Evolutionary conservation across 2,113 vertebrate genomes (phyloP).

Genomic region (Pachycephala philippinensis): DNA sequence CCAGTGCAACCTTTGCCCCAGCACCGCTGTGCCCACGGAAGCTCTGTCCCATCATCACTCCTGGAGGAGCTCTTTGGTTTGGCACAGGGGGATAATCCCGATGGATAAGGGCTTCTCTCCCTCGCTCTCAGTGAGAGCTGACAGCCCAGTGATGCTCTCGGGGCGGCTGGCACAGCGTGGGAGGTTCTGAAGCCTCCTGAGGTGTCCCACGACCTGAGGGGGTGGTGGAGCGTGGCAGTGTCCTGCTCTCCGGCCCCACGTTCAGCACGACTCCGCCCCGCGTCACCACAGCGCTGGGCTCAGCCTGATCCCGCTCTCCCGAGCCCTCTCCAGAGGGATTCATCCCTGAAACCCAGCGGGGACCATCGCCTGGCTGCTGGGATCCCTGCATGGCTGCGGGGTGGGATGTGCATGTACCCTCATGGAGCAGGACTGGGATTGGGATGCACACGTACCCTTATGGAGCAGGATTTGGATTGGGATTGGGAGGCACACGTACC

Average conservation of each 20-base stretch:
- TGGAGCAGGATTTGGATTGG: neutral
- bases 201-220: neutral
- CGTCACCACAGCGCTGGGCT: neutral
- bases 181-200: neutral
- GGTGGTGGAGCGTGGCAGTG: neutral
- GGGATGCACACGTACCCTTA: no score
- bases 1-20: neutral
- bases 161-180: neutral
- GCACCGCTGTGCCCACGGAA: neutral
- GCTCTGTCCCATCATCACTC: neutral
- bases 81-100: neutral
- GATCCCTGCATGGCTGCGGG: neutral
- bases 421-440: neutral
- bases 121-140: neutral
- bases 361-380: neutral
- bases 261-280: neutral
- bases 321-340: neutral
- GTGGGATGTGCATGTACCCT: neutral
- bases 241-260: neutral
- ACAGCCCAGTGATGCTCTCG: no score
- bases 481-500: slow-evolving; percentile 41
- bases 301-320: neutral
- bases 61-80: neutral
- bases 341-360: neutral
- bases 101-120: no score